Evolutionary conservation across 2,888 invertebrate genomes (phyloP).

Genomic region (Glyphotaelius pellucidus): DNA sequence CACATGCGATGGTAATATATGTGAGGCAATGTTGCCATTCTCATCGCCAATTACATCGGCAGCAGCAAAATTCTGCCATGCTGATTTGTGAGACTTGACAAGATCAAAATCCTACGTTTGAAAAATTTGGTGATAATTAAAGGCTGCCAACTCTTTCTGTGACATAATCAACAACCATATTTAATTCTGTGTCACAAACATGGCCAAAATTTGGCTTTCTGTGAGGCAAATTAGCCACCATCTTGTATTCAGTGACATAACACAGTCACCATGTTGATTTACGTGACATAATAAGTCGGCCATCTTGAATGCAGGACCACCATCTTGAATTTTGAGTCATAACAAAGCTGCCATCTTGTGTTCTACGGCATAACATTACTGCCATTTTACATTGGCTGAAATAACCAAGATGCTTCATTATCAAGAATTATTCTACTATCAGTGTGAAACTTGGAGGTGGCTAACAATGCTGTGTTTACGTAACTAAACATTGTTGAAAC

Average conservation of each 20-base stretch:
- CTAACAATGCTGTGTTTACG: not conserved
- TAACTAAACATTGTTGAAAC: not conserved
- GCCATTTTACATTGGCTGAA: not conserved
- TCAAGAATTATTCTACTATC: not conserved
- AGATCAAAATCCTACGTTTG: not conserved
- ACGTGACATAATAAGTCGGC: not conserved
- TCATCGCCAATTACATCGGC: not conserved
- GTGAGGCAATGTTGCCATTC: not conserved
- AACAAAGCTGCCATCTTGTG: not conserved
- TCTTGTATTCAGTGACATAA: not conserved
- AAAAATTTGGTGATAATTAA: not conserved
- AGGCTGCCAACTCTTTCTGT: not conserved
- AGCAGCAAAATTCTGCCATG: not conserved
- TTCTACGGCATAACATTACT: not conserved
- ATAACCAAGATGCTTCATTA: not conserved
- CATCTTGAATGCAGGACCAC: not conserved
- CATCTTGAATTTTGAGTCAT: not conserved
- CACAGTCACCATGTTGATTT: not conserved
- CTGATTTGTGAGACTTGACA: not conserved
- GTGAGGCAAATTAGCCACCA: not conserved
- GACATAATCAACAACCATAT: not conserved
- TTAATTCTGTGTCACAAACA: not conserved
- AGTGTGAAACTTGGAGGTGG: not conserved
- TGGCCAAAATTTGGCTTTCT: not conserved
- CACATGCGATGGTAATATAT: not conserved